Conservation (phyloP, 2,888 invertebrate species). For the Papilio protenor region DNA sequence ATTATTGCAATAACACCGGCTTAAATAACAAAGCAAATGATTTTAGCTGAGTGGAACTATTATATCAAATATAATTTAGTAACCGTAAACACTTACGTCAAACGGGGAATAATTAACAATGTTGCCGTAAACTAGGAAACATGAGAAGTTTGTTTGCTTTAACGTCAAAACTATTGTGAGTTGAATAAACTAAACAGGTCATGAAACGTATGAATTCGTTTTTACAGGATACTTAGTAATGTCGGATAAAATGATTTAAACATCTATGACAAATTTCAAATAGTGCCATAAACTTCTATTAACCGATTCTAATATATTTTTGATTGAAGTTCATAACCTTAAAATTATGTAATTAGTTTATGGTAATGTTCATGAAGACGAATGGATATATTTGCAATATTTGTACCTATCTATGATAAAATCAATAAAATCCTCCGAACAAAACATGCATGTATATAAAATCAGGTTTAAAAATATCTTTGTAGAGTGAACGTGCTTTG, state of each 20-base stretch:
- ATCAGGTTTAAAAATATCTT: background rate
- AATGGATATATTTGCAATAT: too few species aligned
- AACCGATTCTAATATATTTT: background rate
- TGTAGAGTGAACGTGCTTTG: constrained; percentile 2
- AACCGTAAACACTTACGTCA: constrained; percentile 18
- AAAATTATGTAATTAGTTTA: background rate
- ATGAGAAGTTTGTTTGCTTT: constrained; percentile 27
- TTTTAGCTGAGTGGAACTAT: constrained; percentile 4
- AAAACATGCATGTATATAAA: background rate
- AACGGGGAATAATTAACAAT: constrained; percentile 31
- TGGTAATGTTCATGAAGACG: too few species aligned
- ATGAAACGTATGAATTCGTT: background rate
- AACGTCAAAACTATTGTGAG: background rate
- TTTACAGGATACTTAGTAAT: background rate
- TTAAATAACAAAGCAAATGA: constrained; percentile 23
- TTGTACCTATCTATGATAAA: background rate
- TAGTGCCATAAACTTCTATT: background rate
- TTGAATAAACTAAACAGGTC: background rate
- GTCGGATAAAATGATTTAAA: background rate
- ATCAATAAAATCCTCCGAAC: background rate
- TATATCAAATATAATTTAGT: constrained; percentile 16
- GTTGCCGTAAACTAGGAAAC: constrained; percentile 14
- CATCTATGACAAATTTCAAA: background rate
- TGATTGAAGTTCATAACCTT: background rate
- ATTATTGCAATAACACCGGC: background rate